A percentile compares a stretch with the other conserved stretches of the same genome.
phyloP scores from a whole-genome alignment of 2,113 vertebrate genomes.

The Chionodraco myersi region DNA sequence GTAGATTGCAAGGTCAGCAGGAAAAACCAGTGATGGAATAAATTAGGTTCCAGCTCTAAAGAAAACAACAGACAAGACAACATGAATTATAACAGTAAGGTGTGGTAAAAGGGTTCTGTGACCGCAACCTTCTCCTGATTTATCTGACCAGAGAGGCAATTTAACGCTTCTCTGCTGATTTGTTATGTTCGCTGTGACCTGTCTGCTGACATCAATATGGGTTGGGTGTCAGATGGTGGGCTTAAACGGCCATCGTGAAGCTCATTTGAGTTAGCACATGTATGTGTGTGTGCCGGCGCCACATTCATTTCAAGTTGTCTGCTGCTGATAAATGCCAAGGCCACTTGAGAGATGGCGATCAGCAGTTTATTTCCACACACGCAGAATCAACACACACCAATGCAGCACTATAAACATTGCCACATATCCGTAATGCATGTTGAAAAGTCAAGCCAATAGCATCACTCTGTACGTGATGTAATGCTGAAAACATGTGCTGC shows the following conservation, averaged over 20 bases:
- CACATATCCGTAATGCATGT: neutral
- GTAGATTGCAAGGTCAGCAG: conserved; percentile 70
- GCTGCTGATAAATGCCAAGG: conserved; percentile 68
- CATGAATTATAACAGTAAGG: conserved; percentile 62
- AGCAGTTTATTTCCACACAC: conserved; percentile 39
- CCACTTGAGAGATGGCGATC: conserved; percentile 50
- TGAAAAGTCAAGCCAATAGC: conserved; percentile 6
- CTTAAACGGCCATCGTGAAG: conserved; percentile 63
- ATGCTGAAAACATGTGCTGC: conserved; percentile 36
- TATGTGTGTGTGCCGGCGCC: conserved; percentile 22
- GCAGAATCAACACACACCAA: neutral
- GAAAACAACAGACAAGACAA: conserved; percentile 58
- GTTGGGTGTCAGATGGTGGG: conserved; percentile 60
- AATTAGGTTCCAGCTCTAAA: conserved; percentile 64
- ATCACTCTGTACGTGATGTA: conserved; percentile 19
- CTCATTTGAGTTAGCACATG: conserved; percentile 37
- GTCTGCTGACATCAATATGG: conserved; percentile 71
- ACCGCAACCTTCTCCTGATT: conserved; percentile 67
- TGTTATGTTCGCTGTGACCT: conserved; percentile 74
- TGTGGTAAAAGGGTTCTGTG: conserved; percentile 28
- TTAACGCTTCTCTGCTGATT: conserved; percentile 73
- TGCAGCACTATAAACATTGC: too few relatives aligned
- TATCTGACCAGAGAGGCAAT: conserved; percentile 77
- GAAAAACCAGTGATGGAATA: conserved; percentile 72
- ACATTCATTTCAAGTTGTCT: conserved; percentile 52